Percentiles rank a stretch among this genome's conserved stretches.
Conservation (phyloP, 2,888 invertebrate species). For the Bruchidius siliquastri region DNA sequence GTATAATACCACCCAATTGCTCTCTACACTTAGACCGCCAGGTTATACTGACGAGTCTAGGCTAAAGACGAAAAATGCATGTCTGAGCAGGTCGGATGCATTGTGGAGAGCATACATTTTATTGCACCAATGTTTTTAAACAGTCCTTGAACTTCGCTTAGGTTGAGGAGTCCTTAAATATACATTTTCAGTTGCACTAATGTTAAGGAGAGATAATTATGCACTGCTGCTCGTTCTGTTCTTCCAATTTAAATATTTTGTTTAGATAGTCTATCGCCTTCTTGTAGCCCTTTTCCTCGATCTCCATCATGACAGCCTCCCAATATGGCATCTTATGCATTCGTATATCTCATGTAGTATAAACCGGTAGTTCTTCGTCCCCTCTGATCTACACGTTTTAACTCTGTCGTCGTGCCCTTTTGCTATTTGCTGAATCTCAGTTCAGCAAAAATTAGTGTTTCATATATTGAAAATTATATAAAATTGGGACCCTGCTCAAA, state of each 20-base stretch:
- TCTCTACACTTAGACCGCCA: too few relatives aligned
- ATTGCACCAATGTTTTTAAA: too few relatives aligned
- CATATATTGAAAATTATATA: neutral
- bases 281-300: constrained; percentile 50
- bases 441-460: neutral
- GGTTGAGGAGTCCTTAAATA: too few relatives aligned
- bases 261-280: constrained; percentile 52
- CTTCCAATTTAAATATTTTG: constrained; percentile 55
- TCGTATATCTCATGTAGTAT: constrained; percentile 40
- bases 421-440: neutral
- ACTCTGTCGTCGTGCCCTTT: neutral
- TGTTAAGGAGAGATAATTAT: too few relatives aligned
- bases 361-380: constrained; percentile 36
- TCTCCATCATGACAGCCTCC: constrained; percentile 54
- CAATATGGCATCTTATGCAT: constrained; percentile 53
- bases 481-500: too few relatives aligned
- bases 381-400: neutral
- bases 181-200: too few relatives aligned
- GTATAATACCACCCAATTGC: too few relatives aligned
- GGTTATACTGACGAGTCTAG: too few relatives aligned
- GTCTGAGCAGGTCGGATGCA: too few relatives aligned
- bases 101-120: too few relatives aligned
- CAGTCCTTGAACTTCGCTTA: too few relatives aligned
- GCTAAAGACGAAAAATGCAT: too few relatives aligned
- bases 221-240: constrained; percentile 44